Percentiles rank a stretch among this genome's conserved stretches.
Conservation (phyloP, 2,113 vertebrate species). For the Leucosticte australis region DNA sequence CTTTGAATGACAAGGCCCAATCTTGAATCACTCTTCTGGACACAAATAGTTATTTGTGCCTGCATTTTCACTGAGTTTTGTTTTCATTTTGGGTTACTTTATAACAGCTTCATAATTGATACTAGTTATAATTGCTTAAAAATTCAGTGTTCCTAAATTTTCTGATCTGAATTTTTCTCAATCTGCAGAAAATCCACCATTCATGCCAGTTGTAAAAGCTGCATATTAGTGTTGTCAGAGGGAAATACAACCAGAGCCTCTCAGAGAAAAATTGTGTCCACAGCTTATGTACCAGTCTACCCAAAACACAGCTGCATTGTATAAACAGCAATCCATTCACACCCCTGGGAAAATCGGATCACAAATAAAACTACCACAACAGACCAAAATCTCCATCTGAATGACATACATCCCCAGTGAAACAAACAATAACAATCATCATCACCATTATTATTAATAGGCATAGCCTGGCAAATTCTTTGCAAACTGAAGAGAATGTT, state of each 20-base stretch:
- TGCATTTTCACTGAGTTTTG: neutral
- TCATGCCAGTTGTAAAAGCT: neutral
- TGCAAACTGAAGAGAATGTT: neutral
- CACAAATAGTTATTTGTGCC: neutral
- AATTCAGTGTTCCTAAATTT: neutral
- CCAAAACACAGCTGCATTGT: conserved; percentile 54
- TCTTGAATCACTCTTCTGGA: neutral
- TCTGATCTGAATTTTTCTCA: neutral
- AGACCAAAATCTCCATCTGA: conserved; percentile 21
- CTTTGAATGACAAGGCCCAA: neutral
- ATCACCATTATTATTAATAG: neutral
- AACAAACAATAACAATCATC: conserved; percentile 22
- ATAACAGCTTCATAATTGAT: neutral
- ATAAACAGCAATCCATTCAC: conserved; percentile 28
- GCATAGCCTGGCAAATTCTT: neutral
- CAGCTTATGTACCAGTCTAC: neutral
- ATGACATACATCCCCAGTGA: neutral
- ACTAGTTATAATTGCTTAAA: neutral
- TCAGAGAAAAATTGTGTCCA: conserved; percentile 3
- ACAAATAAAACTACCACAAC: conserved; percentile 21
- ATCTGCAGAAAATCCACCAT: neutral
- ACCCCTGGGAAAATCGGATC: neutral
- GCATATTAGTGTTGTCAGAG: neutral
- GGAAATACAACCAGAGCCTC: neutral
- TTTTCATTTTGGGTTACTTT: neutral